Evolutionary conservation across 1,140 invertebrate genomes (phyloP), one percentile per base, ranked within the genome.

Genomic region (Aphaenogaster floridana): DNA sequence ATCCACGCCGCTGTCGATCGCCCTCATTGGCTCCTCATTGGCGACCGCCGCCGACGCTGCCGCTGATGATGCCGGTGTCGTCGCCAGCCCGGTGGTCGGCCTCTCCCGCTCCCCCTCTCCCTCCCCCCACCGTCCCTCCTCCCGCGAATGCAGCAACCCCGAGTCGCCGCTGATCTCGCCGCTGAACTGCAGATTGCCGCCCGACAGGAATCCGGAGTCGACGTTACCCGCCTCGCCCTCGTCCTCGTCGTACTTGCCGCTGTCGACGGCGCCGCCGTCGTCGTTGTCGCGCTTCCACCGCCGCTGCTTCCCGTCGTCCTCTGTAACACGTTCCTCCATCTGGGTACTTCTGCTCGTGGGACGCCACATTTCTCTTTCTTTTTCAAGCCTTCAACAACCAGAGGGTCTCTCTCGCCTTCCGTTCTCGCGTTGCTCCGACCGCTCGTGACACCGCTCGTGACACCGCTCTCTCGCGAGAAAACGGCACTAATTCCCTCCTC

Each of bases 131-230:
- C 17, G 52, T 4, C 21, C 78, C 13, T 48, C 42, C 21, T 36
- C 42, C 52, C 3, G 9, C 36, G 63, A 66, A 3, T 64, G 63
- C 76, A 11, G 50, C 45, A 78, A 66, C 45, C 92, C 91, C 63
- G 50, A 68, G n/a, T 88, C 88, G 69, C 48, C 91, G 88, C 8
- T 69, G 45, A 92, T 21, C 28, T 93, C 94, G 39, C 94, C 93
- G 61, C 95, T 96, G n/a, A 95, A 69, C 59, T 96, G 89, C 13
- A 96, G 86, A 92, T 96, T 96, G 28, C 94, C 95, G 81, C 96
- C 95, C 4, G 96, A 97, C 15, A 97, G 88, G 91, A 97, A 97
- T 6, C 96, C 96, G 59, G 96, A 96, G 77, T 96, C 95, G 34
- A 88, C 61, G 59, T 88, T 77, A 34, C 90, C 90, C 1, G 88